These are phyloP conservation scores for Amiota minor DNA, from an alignment of 2,888 invertebrate species.

Conservation along the genomic window DNA sequence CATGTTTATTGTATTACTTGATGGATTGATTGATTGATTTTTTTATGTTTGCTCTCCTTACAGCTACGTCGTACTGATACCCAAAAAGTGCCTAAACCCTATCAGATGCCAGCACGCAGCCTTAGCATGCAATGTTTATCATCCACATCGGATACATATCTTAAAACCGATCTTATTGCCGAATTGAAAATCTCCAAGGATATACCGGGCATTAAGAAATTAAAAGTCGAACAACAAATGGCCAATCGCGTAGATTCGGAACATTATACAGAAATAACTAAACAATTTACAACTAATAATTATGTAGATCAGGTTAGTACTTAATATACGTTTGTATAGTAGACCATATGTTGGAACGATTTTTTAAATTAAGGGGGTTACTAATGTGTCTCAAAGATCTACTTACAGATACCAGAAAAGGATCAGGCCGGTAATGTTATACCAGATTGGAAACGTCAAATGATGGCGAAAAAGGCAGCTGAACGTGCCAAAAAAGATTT, in stretches of 20 bases:
- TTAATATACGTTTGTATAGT: neutral
- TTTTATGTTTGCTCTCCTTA: neutral
- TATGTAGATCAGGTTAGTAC: conserved; percentile 90
- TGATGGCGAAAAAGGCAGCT: conserved; percentile 94
- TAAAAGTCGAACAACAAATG: conserved; percentile 91
- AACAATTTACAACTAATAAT: conserved; percentile 87
- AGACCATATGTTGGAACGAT: conserved; percentile 11
- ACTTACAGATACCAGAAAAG: conserved; percentile 86
- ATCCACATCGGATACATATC: conserved; percentile 80
- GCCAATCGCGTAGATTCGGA: conserved; percentile 89
- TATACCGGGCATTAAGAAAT: conserved; percentile 92
- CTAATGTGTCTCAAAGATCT: conserved; percentile 64
- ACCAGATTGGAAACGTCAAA: conserved; percentile 95
- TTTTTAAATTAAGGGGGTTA: too few relatives aligned
- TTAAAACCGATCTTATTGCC: conserved; percentile 90
- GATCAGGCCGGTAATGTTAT: conserved; percentile 91
- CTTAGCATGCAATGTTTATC: conserved; percentile 84
- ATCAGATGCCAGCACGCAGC: conserved; percentile 87
- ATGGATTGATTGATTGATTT: neutral
- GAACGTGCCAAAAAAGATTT: conserved; percentile 93
- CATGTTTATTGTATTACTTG: neutral
- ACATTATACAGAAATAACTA: conserved; percentile 87
- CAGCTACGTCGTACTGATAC: conserved; percentile 81
- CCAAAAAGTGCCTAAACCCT: conserved; percentile 84
- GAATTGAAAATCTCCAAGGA: conserved; percentile 94